These are phyloP conservation scores for Scaptomyza flava DNA, from an alignment of 2,888 invertebrate species.

Conservation along the genomic window DNA sequence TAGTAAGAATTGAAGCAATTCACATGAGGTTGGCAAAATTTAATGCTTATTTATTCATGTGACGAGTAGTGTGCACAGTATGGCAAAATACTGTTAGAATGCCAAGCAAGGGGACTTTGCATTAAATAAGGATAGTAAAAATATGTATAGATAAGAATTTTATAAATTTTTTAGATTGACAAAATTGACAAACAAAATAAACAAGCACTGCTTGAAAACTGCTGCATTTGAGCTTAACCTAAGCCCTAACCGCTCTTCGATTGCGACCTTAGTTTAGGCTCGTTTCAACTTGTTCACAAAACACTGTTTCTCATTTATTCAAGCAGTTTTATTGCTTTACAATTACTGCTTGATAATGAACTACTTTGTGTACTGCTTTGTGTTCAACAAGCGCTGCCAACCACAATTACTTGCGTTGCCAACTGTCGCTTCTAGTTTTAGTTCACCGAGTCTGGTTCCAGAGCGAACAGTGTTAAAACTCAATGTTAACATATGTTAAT, in stretches of 20 bases:
- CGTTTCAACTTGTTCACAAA: no score
- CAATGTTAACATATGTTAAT: neutral
- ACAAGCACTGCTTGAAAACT: no score
- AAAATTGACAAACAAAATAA: no score
- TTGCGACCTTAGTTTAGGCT: no score
- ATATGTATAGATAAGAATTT: no score
- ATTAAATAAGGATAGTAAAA: neutral
- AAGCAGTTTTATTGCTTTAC: neutral
- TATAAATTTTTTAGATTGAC: no score
- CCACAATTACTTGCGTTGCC: conserved; percentile 4
- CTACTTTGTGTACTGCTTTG: neutral
- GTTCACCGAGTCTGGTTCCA: conserved; percentile 2
- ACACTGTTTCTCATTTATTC: neutral
- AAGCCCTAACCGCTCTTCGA: no score
- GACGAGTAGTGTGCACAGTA: neutral
- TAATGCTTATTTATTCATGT: conserved; percentile 42
- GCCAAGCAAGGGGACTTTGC: no score
- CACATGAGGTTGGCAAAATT: conserved; percentile 9
- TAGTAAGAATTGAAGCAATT: conserved; percentile 15
- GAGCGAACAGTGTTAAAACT: neutral
- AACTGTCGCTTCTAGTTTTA: neutral
- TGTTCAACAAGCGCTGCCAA: conserved; percentile 19
- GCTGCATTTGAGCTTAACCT: no score
- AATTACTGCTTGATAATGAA: neutral
- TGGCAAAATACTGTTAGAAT: neutral